Evolutionary conservation across 2,888 invertebrate genomes (phyloP).

Genomic region (Athalia rosae): DNA sequence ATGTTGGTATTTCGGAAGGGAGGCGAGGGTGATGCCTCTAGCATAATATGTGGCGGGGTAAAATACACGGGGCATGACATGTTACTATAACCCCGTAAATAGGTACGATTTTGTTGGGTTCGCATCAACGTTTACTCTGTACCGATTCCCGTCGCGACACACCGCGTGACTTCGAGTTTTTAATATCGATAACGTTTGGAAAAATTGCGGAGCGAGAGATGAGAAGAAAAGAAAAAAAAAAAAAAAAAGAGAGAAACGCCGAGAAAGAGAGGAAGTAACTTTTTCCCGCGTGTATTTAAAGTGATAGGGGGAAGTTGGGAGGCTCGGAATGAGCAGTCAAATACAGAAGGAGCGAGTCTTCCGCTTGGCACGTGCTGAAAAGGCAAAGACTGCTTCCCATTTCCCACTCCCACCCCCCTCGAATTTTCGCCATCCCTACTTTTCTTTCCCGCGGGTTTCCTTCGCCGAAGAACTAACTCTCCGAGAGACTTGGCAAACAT

Average conservation of each 20-base stretch:
- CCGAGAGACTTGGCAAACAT: conserved; percentile 62
- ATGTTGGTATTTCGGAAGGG: conserved; percentile 46
- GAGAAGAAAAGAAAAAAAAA: too few species aligned
- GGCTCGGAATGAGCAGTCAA: conserved; percentile 33
- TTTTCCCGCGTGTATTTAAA: not conserved
- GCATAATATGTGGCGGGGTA: not conserved
- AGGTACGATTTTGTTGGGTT: too few species aligned
- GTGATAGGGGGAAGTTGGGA: conserved; percentile 15
- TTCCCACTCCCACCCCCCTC: conserved; percentile 2
- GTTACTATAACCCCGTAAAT: too few species aligned
- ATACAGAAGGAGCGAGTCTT: conserved; percentile 36
- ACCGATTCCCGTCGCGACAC: too few species aligned
- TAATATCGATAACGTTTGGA: too few species aligned
- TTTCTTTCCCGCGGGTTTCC: not conserved
- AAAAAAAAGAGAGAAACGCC: too few species aligned
- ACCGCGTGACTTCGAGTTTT: too few species aligned
- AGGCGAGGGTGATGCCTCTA: conserved; percentile 25
- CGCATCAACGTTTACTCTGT: too few species aligned
- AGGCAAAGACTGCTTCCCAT: conserved; percentile 22
- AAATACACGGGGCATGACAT: not conserved
- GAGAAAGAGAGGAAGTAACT: too few species aligned
- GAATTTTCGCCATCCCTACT: not conserved
- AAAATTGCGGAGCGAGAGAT: too few species aligned
- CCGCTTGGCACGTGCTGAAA: conserved; percentile 34
- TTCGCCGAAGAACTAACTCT: conserved; percentile 26